These are phyloP conservation scores for Elaphurus davidianus DNA, from an alignment of 2,113 vertebrate genomes.

Conservation along the genomic window DNA sequence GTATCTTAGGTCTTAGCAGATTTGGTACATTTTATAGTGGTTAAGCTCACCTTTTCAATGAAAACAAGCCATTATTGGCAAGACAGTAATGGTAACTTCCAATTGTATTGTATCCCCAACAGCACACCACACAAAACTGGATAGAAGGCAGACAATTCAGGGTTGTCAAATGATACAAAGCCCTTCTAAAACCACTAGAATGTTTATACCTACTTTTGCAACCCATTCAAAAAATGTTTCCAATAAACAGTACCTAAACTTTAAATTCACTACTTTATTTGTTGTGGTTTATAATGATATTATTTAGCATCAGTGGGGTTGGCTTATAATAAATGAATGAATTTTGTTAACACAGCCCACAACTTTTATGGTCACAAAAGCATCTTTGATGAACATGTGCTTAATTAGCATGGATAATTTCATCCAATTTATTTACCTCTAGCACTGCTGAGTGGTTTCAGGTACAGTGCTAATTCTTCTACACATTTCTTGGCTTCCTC, in stretches of 20 bases:
- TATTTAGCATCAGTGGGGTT: neutral
- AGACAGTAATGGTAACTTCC: neutral
- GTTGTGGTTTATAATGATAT: neutral
- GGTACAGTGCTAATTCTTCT: constrained; percentile 97
- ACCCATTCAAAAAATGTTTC: neutral
- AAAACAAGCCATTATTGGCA: neutral
- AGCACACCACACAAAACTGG: neutral
- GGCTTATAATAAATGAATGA: neutral
- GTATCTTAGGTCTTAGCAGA: neutral
- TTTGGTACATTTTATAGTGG: neutral
- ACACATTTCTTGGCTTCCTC: constrained; percentile 97
- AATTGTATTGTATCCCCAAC: neutral
- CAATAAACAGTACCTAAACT: neutral
- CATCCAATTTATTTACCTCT: constrained; percentile 86
- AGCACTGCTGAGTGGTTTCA: constrained; percentile 97
- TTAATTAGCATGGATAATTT: neutral
- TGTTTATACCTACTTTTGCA: neutral
- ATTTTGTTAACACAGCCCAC: neutral
- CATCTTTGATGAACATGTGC: neutral
- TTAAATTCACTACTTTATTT: constrained; percentile 14
- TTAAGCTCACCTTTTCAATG: neutral
- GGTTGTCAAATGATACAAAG: neutral
- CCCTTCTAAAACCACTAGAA: neutral
- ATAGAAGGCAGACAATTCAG: neutral
- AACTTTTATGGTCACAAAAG: neutral